These are phyloP conservation scores for Chymomyza costata DNA, from an alignment of 1,140 invertebrate genomes.

Conservation along the genomic window DNA sequence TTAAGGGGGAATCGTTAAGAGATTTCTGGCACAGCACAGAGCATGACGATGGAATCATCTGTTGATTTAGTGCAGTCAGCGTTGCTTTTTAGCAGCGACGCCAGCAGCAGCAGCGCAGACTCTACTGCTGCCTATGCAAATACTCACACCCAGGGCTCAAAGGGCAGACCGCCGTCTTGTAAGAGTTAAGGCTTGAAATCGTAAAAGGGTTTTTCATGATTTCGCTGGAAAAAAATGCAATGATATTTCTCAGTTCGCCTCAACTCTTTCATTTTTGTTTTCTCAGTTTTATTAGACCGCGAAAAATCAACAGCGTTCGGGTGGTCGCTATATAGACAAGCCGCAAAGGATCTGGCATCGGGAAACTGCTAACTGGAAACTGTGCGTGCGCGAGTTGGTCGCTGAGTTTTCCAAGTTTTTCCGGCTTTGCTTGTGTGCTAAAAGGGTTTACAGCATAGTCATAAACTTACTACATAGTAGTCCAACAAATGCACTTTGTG, in stretches of 20 bases:
- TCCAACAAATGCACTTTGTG: constrained; percentile 28
- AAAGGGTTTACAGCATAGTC: constrained; percentile 61
- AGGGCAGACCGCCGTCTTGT: constrained; percentile 6
- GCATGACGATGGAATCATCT: too few relatives aligned
- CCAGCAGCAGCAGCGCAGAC: too few relatives aligned
- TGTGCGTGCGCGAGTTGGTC: constrained; percentile 2
- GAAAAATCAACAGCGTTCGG: constrained; percentile 57
- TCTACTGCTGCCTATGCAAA: too few relatives aligned
- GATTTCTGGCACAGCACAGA: too few relatives aligned
- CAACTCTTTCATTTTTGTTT: constrained; percentile 47
- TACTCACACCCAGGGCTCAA: constrained; percentile 22
- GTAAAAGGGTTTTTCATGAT: constrained; percentile 49
- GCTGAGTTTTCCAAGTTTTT: constrained; percentile 4
- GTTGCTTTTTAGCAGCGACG: too few relatives aligned
- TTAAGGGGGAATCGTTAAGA: too few relatives aligned
- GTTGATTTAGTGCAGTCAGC: too few relatives aligned
- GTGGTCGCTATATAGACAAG: too few relatives aligned
- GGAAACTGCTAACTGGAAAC: too few relatives aligned
- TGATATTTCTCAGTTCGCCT: constrained; percentile 35
- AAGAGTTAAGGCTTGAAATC: constrained; percentile 16
- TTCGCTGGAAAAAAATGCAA: constrained; percentile 59
- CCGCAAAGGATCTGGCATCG: too few relatives aligned
- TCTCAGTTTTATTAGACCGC: constrained; percentile 64
- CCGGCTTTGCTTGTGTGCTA: constrained; percentile 43
- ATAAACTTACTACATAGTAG: constrained; percentile 54